Base-by-base conservation (phyloP, 1,140 invertebrate species). In the Saccostrea echinata region DNA sequence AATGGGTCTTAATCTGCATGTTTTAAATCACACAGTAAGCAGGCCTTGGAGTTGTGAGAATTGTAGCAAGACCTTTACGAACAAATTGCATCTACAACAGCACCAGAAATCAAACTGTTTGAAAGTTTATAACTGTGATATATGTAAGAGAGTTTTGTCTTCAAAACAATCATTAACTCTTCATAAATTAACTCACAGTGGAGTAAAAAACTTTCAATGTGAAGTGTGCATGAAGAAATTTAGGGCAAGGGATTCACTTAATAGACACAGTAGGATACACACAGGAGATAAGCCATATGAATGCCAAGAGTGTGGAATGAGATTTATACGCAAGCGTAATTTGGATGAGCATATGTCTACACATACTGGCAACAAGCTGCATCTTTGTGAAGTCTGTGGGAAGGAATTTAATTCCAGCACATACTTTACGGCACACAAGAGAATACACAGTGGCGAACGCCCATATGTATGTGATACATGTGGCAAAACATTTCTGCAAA, bases 161-260 rank as follows among this genome's bases (percentile, higher is more conserved):
- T 30, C 68, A 27, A 76, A 76, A 33, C 68, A 76, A 27, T 30
- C 8, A 16, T 13, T 76, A 16, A 30, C 16, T 76, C 30, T 76
- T 30, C 68, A 76, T 27, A 33, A 33, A 16, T 30, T 18, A 33
- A 76, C 27, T 12, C 68, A 76, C 11, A 76, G 24, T 11, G 13
- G 27, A 2, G 84, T 71, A 30, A 61, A 61, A 24, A 51, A 85
- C 43, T 84, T 97, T 92, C 96, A 96, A 35, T 98, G 97, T 93
- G 97, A 98, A 96, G 97, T 97, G 68, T 98, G 97, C 94, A 97
- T 97, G 86, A 98, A 98, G 94, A 97, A 97, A 2, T 98, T 98
- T 93, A 97, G 98, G 91, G 97, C 97, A 6, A 98, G 97, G 94
- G 97, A 98, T 80, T n/a, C 27, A 21, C 27, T 88, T 6, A 71